These are phyloP conservation scores for Aphyosemion australe DNA, from an alignment of 2,113 vertebrate genomes.

Conservation along the genomic window DNA sequence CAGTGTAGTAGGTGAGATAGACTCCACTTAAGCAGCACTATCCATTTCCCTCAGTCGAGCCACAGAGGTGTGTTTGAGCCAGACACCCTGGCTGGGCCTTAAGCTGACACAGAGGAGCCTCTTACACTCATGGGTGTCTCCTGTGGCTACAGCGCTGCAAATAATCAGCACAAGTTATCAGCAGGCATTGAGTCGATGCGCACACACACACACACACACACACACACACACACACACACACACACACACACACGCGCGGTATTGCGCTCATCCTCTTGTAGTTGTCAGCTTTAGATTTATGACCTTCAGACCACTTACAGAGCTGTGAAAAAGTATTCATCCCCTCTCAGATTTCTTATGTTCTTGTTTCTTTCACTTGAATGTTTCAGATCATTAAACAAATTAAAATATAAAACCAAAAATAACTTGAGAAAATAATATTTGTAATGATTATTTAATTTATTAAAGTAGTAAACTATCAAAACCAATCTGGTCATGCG, in stretches of 20 bases:
- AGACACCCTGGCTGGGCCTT: slow-evolving; percentile 75
- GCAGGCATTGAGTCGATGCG: slow-evolving; percentile 42
- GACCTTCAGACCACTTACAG: neutral
- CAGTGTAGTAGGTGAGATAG: slow-evolving; percentile 82
- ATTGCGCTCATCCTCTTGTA: neutral
- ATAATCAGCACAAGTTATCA: slow-evolving; percentile 60
- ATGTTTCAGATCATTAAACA: too few species aligned
- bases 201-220: neutral
- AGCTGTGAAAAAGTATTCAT: too few species aligned
- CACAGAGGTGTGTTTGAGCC: slow-evolving; percentile 80
- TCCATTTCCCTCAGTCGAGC: slow-evolving; percentile 79
- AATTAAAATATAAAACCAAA: too few species aligned
- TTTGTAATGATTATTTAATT: too few species aligned
- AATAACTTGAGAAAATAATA: too few species aligned
- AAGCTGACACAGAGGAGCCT: slow-evolving; percentile 75
- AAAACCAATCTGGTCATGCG: too few species aligned
- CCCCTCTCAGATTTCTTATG: too few species aligned
- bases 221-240: too few species aligned
- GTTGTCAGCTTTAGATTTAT: neutral
- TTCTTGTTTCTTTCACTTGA: too few species aligned
- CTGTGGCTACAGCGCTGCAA: slow-evolving; percentile 48
- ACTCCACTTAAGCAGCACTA: slow-evolving; percentile 82
- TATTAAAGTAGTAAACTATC: too few species aligned
- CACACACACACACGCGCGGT: too few species aligned
- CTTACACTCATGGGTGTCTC: slow-evolving; percentile 29